A percentile compares a stretch with the other conserved stretches of the same genome.
Evolutionary conservation across 2,888 invertebrate species (phyloP).

Genomic region (Xylocampa areola): DNA sequence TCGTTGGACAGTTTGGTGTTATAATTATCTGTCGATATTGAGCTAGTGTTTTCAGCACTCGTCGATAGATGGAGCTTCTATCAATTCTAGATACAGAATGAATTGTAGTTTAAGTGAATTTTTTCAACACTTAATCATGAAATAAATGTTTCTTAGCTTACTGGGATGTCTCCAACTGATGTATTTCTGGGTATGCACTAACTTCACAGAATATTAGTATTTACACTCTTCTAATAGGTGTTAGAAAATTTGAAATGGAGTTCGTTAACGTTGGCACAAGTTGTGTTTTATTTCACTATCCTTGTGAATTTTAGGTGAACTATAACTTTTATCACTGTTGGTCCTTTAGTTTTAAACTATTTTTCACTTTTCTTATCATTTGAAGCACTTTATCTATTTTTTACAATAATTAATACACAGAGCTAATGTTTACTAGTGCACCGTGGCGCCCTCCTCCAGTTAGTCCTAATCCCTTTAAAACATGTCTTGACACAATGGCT

Average conservation of each 20-base stretch:
- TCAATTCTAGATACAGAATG: neutral
- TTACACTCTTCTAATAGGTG: neutral
- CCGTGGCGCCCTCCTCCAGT: slow-evolving; percentile 1
- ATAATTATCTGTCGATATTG: neutral
- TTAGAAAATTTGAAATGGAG: neutral
- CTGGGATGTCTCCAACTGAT: neutral
- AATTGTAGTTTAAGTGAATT: neutral
- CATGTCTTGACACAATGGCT: too few relatives aligned
- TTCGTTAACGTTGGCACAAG: neutral
- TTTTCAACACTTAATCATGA: neutral
- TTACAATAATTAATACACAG: neutral
- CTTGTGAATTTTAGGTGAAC: neutral
- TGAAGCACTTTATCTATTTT: neutral
- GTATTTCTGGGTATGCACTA: neutral
- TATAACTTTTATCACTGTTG: neutral
- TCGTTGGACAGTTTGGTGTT: neutral
- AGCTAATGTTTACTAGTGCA: slow-evolving; percentile 1
- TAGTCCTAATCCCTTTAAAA: too few relatives aligned
- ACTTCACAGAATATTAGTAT: neutral
- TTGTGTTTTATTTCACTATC: neutral
- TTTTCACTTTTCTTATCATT: neutral
- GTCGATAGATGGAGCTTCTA: neutral
- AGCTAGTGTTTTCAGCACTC: neutral
- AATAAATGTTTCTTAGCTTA: neutral
- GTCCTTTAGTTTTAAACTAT: neutral